Base-by-base conservation (phyloP, 2,888 invertebrate species). In the Harmothoe impar region DNA sequence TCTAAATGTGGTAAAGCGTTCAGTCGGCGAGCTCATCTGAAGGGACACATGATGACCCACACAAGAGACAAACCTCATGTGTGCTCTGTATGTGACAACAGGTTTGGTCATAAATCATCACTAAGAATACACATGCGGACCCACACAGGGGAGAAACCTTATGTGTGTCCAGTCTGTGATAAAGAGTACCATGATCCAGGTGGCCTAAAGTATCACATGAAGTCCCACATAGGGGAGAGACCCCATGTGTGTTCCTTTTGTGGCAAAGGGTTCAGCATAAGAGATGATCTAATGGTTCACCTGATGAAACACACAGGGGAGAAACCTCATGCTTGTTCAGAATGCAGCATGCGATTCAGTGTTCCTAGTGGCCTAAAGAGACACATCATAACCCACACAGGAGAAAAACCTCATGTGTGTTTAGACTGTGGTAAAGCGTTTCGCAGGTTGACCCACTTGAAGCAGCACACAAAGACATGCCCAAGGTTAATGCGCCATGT, bases 381-480 rank as follows among this genome's bases (percentile, higher is more conserved):
- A 15, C 89, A 89, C 43, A 35, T 33, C 7, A 62, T 17, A 10
- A 25, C 0, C 15, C 89, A 89, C 25, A 23, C 33, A 23, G 89
- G 89, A 17, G 68, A 68, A 23, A 89, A 23, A 33, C 62, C 33
- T 29, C 31, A 89, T 68, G 68, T 62, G n/a, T 77, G 77, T 29
- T 31, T 25, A 62, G 62, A 62, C 5, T 43, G 43, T 43, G 43
- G 43, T 43, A 43, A 43, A 43, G 43, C 5, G 10, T 3, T 43
- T 43, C 5, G 43, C 43, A 43, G 3, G 3, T 43, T 10, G 5
- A 43, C 10, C 43, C 43, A 7, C 43, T 43, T 43, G 10, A 43
- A 43, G 43, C 10, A 43, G 3, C 43, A 43, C 43, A 43, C 10
- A 10, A 43, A 7, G 43, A 43, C 43, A 7, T 43, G 43, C 43